Percentiles rank a stretch among this genome's conserved stretches.
Evolutionary conservation across 2,113 vertebrate species (phyloP).

Genomic region (Syngnathus typhle): DNA sequence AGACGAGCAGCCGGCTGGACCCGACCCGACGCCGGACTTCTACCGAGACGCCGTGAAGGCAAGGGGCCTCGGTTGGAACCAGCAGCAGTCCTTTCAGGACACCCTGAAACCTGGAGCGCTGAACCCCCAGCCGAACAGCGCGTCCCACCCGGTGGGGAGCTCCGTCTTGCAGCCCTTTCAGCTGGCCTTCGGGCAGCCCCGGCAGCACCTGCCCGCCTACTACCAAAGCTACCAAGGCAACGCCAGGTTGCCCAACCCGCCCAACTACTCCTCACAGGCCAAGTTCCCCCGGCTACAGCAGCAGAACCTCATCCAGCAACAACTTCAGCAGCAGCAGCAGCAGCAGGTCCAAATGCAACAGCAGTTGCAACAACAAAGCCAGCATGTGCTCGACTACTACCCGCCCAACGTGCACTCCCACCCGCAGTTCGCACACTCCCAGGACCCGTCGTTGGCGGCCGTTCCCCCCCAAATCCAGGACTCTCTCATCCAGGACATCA

Average conservation of each 20-base stretch:
- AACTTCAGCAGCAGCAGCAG: conserved; percentile 66
- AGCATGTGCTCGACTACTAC: conserved; percentile 63
- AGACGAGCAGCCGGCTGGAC: conserved; percentile 72
- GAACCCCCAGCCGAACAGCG: conserved; percentile 60
- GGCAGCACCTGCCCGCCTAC: conserved; percentile 77
- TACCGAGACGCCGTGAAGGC: conserved; percentile 76
- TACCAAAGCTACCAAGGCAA: conserved; percentile 83
- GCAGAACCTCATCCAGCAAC: conserved; percentile 71
- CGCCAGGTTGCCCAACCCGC: conserved; percentile 67
- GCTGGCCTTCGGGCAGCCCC: conserved; percentile 91
- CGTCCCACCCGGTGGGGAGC: conserved; percentile 52
- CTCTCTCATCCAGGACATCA: conserved; percentile 67
- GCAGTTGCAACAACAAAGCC: conserved; percentile 72
- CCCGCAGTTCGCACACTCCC: conserved; percentile 73
- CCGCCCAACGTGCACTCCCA: conserved; percentile 50
- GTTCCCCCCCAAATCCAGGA: conserved; percentile 73
- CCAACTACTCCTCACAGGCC: conserved; percentile 57
- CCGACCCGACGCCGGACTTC: conserved; percentile 62
- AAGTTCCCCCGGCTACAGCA: conserved; percentile 58
- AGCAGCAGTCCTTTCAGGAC: conserved; percentile 67
- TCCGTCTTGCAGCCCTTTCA: conserved; percentile 91
- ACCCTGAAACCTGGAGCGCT: conserved; percentile 69
- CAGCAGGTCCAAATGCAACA: conserved; percentile 65
- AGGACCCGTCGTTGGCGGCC: conserved; percentile 70
- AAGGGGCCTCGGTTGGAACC: conserved; percentile 67